Conservation (phyloP, 2,888 invertebrate species). For the Tinea pellionella region DNA sequence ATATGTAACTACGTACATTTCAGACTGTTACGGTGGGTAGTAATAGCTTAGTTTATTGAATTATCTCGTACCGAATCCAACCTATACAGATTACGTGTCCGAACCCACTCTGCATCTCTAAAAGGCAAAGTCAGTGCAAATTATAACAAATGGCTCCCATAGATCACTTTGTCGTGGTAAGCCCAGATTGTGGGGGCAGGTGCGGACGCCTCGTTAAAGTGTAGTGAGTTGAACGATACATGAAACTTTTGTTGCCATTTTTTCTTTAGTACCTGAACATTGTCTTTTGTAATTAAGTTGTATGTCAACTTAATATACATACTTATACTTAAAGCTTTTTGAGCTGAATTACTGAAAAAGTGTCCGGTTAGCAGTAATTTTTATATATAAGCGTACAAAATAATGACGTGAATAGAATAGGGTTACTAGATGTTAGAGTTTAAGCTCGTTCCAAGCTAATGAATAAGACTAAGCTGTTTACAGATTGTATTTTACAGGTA, state of each 20-base stretch:
- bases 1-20: no score
- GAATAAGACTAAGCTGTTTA: no score
- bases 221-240: background rate
- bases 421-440: no score
- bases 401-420: no score
- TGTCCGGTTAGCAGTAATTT: no score
- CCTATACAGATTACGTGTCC: background rate
- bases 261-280: background rate
- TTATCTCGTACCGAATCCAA: background rate
- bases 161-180: slow-evolving; percentile 28
- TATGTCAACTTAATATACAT: no score
- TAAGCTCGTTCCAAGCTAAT: no score
- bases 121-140: slow-evolving; percentile 24
- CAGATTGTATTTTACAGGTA: no score
- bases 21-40: no score
- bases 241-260: background rate
- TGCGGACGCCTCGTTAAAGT: background rate
- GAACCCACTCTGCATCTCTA: slow-evolving; percentile 1
- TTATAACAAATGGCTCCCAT: slow-evolving; percentile 43
- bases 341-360: no score
- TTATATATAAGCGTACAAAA: no score
- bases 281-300: background rate
- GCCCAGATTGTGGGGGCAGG: slow-evolving; percentile 15
- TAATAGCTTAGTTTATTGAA: background rate
- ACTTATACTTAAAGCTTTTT: no score